Percentiles rank a stretch among this genome's conserved stretches.
Evolutionary conservation across 2,113 vertebrate species (phyloP).

Genomic region (Apteryx owenii): DNA sequence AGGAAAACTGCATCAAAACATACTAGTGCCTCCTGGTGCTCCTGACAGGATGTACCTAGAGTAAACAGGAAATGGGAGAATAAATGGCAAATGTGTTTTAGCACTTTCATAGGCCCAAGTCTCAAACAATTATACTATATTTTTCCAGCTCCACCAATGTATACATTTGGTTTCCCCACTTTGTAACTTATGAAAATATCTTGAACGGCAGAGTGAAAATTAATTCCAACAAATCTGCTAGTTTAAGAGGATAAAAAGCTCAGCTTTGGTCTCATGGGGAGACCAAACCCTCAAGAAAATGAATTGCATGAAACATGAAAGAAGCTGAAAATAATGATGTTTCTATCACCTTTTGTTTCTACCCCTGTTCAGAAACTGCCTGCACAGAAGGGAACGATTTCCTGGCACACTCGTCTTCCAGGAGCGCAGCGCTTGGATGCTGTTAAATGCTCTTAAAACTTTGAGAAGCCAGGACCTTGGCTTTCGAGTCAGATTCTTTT

Average conservation of each 20-base stretch:
- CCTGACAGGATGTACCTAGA: background rate
- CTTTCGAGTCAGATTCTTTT: background rate
- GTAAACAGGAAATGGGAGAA: background rate
- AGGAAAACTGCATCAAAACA: constrained; percentile 2
- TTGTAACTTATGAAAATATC: background rate
- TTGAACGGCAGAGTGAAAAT: constrained; percentile 1
- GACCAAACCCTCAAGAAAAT: background rate
- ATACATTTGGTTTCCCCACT: background rate
- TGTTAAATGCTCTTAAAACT: background rate
- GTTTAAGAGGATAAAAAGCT: background rate
- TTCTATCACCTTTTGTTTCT: background rate
- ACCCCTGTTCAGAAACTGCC: background rate
- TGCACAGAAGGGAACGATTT: background rate
- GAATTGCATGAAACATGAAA: background rate
- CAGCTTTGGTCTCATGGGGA: background rate
- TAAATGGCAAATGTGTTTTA: constrained; percentile 17
- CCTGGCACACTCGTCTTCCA: accelerated
- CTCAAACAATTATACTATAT: background rate
- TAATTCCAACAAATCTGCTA: background rate
- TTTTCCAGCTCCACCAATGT: background rate
- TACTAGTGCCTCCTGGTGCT: background rate
- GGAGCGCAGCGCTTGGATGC: background rate
- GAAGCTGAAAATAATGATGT: background rate
- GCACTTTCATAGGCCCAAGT: background rate
- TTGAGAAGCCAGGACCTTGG: background rate